These are phyloP conservation scores for Ephialtes manifestator DNA, from an alignment of 2,888 invertebrate species.

Conservation along the genomic window DNA sequence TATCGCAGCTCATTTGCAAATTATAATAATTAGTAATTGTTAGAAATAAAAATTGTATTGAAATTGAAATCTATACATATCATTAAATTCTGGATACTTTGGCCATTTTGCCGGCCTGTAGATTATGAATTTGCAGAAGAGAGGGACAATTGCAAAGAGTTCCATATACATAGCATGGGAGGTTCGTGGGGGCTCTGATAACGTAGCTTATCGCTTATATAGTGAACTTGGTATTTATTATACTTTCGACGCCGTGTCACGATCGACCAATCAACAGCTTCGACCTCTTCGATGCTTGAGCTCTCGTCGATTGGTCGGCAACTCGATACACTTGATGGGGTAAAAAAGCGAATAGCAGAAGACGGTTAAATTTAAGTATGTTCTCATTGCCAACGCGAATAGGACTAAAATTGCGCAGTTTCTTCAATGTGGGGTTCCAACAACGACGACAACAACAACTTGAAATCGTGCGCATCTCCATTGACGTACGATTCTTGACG, in stretches of 20 bases:
- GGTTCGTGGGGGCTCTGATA: conserved; percentile 53
- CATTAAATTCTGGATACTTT: background rate
- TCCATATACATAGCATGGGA: conserved; percentile 43
- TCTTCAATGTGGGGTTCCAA: background rate
- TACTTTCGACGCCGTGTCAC: conserved; percentile 35
- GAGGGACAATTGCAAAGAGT: conserved; percentile 10
- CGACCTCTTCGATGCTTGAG: conserved; percentile 48
- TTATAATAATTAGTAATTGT: conserved; percentile 5
- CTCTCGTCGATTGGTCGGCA: conserved; percentile 46
- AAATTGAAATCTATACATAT: conserved; percentile 15
- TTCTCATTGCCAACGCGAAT: conserved; percentile 61
- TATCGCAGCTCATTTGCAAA: background rate
- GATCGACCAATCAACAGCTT: conserved; percentile 63
- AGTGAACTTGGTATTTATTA: conserved; percentile 59
- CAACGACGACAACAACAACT: background rate
- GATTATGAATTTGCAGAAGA: conserved; percentile 1
- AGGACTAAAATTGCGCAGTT: conserved; percentile 27
- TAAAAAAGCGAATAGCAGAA: conserved; percentile 67
- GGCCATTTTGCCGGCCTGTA: conserved; percentile 74
- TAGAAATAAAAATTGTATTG: background rate
- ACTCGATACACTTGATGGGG: conserved; percentile 48
- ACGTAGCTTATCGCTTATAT: conserved; percentile 65
- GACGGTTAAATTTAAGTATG: conserved; percentile 73
- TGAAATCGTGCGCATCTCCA: background rate
- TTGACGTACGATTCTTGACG: conserved; percentile 1